Percentiles rank a stretch among this genome's conserved stretches.
phyloP scores from a whole-genome alignment of 2,888 invertebrate species.

The Amphipyra tragopoginis region DNA sequence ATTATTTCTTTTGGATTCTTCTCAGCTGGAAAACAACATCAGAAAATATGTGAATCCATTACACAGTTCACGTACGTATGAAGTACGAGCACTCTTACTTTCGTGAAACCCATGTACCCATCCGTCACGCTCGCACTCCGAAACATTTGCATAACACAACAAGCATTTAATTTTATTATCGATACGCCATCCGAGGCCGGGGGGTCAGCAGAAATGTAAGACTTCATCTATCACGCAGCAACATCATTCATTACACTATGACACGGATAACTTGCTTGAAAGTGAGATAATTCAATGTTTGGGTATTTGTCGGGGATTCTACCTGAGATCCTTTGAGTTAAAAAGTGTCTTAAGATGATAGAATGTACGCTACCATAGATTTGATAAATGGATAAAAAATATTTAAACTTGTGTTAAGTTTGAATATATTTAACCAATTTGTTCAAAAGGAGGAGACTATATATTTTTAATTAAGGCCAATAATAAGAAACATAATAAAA shows the following conservation, averaged over 20 bases:
- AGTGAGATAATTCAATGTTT: constrained; percentile 13
- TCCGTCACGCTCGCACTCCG: neutral
- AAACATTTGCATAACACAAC: constrained; percentile 26
- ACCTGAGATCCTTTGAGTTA: constrained; percentile 33
- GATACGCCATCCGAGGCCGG: constrained; percentile 17
- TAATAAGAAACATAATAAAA: no score
- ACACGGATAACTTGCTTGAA: constrained; percentile 28
- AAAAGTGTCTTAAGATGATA: constrained; percentile 14
- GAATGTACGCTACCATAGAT: constrained; percentile 25
- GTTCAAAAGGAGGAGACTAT: no score
- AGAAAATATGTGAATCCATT: no score
- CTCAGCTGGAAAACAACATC: no score
- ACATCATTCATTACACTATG: constrained; percentile 44
- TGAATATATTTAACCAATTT: no score
- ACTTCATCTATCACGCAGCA: constrained; percentile 40
- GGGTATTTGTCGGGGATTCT: constrained; percentile 23
- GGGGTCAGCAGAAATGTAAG: constrained; percentile 33
- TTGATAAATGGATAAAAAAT: no score
- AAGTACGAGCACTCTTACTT: constrained; percentile 13
- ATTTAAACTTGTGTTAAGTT: no score
- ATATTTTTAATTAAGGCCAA: no score
- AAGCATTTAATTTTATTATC: neutral
- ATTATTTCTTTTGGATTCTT: no score
- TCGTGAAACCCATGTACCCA: constrained; percentile 2
- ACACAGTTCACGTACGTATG: no score